A percentile compares a stretch with the other conserved stretches of the same genome.
These are phyloP conservation scores for Plebejus argus DNA, from an alignment of 2,888 invertebrate species.

Conservation along the genomic window DNA sequence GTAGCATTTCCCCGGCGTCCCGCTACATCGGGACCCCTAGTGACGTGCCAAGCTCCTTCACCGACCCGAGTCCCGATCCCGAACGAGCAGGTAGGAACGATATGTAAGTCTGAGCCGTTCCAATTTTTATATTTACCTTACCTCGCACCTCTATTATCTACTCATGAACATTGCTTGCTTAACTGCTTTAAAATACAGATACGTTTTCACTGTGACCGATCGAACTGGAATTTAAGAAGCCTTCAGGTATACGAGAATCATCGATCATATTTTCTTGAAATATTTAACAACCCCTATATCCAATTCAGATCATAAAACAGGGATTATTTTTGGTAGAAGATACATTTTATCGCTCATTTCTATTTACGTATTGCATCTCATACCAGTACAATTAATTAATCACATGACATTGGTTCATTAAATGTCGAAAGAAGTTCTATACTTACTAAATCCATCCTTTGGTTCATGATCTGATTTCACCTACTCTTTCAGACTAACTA, in stretches of 20 bases:
- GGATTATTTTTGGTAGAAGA: not conserved
- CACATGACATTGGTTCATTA: not conserved
- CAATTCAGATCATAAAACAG: not conserved
- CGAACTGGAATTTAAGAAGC: slow-evolving; percentile 11
- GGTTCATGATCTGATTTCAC: not conserved
- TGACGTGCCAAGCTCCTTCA: slow-evolving; percentile 67
- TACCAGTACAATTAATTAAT: not conserved
- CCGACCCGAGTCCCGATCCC: slow-evolving; percentile 69
- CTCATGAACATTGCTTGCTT: slow-evolving; percentile 33
- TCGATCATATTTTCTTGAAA: not conserved
- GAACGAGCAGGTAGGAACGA: slow-evolving; percentile 80
- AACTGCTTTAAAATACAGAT: slow-evolving; percentile 34
- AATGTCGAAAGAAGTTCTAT: not conserved
- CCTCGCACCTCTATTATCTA: slow-evolving; percentile 45
- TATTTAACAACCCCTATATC: not conserved
- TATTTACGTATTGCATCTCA: not conserved
- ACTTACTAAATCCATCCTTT: not conserved
- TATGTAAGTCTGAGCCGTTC: slow-evolving; percentile 79
- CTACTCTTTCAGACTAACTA: slow-evolving; percentile 3
- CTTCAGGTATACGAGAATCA: slow-evolving; percentile 27
- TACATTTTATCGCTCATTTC: no score
- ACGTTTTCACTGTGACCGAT: slow-evolving; percentile 25
- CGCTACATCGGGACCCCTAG: slow-evolving; percentile 69
- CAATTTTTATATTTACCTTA: slow-evolving; percentile 67
- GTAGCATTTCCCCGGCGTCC: slow-evolving; percentile 70